phyloP scores from a whole-genome alignment of 2,797 vertebrate genomes.

The Micromesistius poutassou region DNA sequence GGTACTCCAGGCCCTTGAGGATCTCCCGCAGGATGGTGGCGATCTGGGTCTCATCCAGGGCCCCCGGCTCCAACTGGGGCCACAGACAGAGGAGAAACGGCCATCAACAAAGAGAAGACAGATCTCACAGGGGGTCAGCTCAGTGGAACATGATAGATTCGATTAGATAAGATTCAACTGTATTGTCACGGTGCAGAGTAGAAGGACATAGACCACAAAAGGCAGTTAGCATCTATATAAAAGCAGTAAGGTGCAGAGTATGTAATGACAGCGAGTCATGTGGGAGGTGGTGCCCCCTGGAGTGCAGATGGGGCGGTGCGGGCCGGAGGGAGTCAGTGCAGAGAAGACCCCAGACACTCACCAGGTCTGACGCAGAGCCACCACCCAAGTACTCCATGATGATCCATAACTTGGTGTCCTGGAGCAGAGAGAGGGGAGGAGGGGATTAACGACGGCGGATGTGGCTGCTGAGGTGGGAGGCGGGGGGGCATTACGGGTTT shows the following conservation, averaged over 20 bases:
- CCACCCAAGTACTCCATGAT: slow-evolving; percentile 99
- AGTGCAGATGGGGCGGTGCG: neutral
- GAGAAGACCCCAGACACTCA: slow-evolving; percentile 62
- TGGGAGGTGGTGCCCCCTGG: neutral
- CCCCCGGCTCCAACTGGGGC: slow-evolving; percentile 89
- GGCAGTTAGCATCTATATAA: no score
- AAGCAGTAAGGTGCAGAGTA: no score
- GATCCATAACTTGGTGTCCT: slow-evolving; percentile 99
- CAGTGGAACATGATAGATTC: neutral
- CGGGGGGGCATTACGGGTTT: neutral
- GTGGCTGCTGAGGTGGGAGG: neutral
- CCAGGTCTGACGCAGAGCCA: slow-evolving; percentile 93
- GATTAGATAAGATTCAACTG: no score
- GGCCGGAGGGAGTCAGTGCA: neutral
- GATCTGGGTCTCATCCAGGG: slow-evolving; percentile 94
- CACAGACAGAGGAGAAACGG: neutral
- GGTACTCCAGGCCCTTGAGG: slow-evolving; percentile 96
- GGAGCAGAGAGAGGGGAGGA: slow-evolving; percentile 30
- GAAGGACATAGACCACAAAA: no score
- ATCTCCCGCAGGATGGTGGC: slow-evolving; percentile 97
- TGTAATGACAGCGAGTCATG: neutral
- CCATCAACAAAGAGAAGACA: neutral
- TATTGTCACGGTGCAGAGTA: no score
- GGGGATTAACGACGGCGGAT: neutral
- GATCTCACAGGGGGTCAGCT: neutral